Evolutionary conservation across 2,113 vertebrate species (phyloP).

Genomic region (human (Homo sapiens)): DNA sequence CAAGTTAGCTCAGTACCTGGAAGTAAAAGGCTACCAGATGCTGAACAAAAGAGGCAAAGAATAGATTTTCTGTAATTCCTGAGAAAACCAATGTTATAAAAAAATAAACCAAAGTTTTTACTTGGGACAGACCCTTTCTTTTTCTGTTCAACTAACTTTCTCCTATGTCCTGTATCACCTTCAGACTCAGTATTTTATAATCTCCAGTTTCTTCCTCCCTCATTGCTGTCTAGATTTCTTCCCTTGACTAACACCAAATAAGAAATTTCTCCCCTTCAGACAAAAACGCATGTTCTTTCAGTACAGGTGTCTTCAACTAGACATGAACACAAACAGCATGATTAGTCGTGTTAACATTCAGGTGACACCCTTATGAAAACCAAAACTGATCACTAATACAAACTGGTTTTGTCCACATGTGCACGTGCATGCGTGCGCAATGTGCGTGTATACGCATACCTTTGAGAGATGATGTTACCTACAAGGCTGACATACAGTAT

Average conservation of each 20-base stretch:
- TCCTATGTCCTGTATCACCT: background rate
- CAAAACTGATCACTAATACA: background rate
- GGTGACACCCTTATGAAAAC: background rate
- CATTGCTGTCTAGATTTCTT: background rate
- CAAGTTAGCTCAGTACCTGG: background rate
- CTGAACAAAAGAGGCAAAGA: background rate
- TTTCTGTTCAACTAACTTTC: background rate
- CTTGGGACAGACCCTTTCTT: background rate
- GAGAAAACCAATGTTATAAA: background rate
- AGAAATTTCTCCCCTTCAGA: background rate
- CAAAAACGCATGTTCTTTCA: background rate
- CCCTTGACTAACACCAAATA: background rate
- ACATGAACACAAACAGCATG: background rate
- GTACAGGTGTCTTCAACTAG: background rate
- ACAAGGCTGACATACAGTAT: background rate
- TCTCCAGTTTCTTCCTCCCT: background rate
- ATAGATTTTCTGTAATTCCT: background rate
- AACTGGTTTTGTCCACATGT: background rate
- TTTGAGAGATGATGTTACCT: background rate
- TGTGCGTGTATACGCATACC: too few species aligned
- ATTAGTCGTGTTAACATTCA: background rate
- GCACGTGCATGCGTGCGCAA: fast-evolving
- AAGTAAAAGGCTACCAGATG: background rate
- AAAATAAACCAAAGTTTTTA: background rate
- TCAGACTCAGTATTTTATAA: background rate